Evolutionary conservation across 2,888 invertebrate species (phyloP), one percentile per base, ranked within the genome.

Genomic region (Eledona agricola): DNA sequence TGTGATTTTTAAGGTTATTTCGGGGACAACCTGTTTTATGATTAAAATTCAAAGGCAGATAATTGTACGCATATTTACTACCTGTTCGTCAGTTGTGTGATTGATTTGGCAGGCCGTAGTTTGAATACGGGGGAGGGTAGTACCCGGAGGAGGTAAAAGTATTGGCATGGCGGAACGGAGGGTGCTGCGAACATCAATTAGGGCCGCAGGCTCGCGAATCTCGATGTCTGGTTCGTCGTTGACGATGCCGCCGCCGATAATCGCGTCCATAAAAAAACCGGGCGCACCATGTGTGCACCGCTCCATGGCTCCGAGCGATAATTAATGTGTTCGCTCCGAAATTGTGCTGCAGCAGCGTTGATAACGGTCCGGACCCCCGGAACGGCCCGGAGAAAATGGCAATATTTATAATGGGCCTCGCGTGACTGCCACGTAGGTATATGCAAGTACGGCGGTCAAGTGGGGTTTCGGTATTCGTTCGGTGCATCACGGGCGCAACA

Each of bases 111-210:
- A n/a, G n/a, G n/a, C n/a, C n/a, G n/a, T n/a, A n/a, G n/a, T n/a
- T n/a, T n/a, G n/a, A n/a, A n/a, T n/a, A n/a, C n/a, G n/a, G n/a
- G n/a, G n/a, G 20, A 31, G 23, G 25, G 38, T 29, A 10, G 12
- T 29, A 20, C 13, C 22, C n/a, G n/a, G 29, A 15, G 20, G 32
- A 50, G 50, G 50, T 50, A 42, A 50, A n/a, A 42, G 50, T 25
- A 47, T 47, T 50, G 19, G 50, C 42, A 50, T 50, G 50, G 50
- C 50, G 42, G 40, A 50, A 50, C 25, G 42, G 23, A 25, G 29
- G 17, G 37, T 10, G 29, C 28, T n/a, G 17, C 23, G 20, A 47
- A 25, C 50, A 40, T 50, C 50, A 51, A 51, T 51, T 51, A 51
- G 51, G 23, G 38, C 35, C 35, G n/a, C 13, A 15, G 28, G 22